A percentile compares a stretch with the other conserved stretches of the same genome.
Evolutionary conservation across 2,888 invertebrate genomes (phyloP).

Genomic region (Meliscaeva auricollis): DNA sequence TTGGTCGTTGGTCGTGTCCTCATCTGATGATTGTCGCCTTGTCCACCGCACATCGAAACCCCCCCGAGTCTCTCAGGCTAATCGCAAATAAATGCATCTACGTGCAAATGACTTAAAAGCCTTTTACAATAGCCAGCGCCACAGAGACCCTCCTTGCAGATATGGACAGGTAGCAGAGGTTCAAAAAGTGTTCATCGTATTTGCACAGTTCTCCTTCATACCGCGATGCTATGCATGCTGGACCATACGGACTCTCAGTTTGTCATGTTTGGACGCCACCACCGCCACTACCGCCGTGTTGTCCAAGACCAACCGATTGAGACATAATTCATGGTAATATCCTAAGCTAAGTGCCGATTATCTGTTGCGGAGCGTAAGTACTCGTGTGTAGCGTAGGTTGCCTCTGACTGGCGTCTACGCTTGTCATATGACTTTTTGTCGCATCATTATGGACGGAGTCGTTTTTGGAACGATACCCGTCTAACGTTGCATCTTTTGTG

Average conservation of each 20-base stretch:
- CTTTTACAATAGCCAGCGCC: slow-evolving; percentile 46
- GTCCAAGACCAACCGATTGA: slow-evolving; percentile 67
- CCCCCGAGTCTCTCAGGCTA: slow-evolving; percentile 29
- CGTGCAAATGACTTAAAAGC: slow-evolving; percentile 75
- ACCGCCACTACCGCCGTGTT: slow-evolving; percentile 14
- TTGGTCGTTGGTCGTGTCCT: slow-evolving; percentile 25
- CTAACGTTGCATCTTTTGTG: slow-evolving; percentile 44
- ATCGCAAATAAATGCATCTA: slow-evolving; percentile 76
- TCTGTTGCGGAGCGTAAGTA: slow-evolving; percentile 54
- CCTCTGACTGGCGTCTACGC: neutral
- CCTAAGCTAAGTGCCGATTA: slow-evolving; percentile 71
- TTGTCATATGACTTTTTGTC: slow-evolving; percentile 58
- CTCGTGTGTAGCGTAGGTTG: slow-evolving; percentile 38
- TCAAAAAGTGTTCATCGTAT: neutral
- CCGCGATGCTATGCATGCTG: neutral
- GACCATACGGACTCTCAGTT: slow-evolving; percentile 38
- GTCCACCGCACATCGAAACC: slow-evolving; percentile 49
- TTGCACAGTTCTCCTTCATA: neutral
- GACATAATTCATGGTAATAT: slow-evolving; percentile 75
- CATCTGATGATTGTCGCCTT: slow-evolving; percentile 54
- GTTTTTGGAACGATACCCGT: slow-evolving; percentile 59
- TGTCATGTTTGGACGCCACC: slow-evolving; percentile 56
- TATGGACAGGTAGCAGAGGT: slow-evolving; percentile 19
- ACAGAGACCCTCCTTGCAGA: neutral
- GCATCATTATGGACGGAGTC: slow-evolving; percentile 65